Evolutionary conservation across 2,113 vertebrate species (phyloP), one percentile per base, ranked within the genome.

Genomic region (Progne subis): DNA sequence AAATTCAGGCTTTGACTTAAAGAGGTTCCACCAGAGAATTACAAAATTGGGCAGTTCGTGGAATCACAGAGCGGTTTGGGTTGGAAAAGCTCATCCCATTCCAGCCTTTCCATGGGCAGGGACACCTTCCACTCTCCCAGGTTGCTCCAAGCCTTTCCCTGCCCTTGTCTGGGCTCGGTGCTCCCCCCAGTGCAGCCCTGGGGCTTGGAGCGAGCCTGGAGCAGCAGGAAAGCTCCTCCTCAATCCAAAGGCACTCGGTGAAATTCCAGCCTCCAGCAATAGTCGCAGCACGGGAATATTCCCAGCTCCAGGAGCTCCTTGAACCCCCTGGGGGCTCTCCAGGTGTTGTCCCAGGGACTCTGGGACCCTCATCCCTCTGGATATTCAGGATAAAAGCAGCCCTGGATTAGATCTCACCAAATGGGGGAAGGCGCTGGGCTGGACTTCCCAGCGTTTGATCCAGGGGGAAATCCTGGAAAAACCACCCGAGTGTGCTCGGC

Each of bases 271-370:
- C 56, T 60, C 82, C 77, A 69, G 82, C 69, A 82, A 8, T 28
- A 44, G 18, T 72, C 60, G 78, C 44, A 80, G 39, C 41, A 84
- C 2, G 0, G 53, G 46, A 61, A 52, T 4, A 34, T 60, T 61
- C 67, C 67, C 92, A 91, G 80, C 80, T 28, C 75, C 75, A 78
- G 59, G 34, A 52, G 56, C 90, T 53, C 80, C 89, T 74, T 26
- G 37, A 8, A 71, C 0, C 0, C 28, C 39, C 61, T 31, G 43
- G 57, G 52, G 43, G 10, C 37, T 14, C 47, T 59, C 61, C 56
- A 44, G 18, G 18, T 17, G 29, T 50, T 8, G 0, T 15, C 64
- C 55, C 85, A 41, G 57, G 49, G 26, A 57, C 53, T 29, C 3
- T 32, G 31, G 31, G 34, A 25, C 31, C 46, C 59, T 74, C 79